Evolutionary conservation across 2,113 vertebrate species (phyloP).

Genomic region (Prunella himalayana): DNA sequence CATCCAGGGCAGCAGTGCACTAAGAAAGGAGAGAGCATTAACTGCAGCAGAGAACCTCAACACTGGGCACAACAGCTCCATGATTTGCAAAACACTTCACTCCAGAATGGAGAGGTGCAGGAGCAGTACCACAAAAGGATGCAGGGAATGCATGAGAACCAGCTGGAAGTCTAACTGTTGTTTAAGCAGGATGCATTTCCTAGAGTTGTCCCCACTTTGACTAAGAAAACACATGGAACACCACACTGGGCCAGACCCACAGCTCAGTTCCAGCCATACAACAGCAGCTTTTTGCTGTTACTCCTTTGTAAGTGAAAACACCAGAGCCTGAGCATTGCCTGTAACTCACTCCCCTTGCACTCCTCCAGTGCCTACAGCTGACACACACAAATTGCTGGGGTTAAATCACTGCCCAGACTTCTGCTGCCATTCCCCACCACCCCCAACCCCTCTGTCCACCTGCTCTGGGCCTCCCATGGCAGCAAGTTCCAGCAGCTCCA

Average conservation of each 20-base stretch:
- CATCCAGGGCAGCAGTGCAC: not conserved
- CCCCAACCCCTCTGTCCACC: rapidly evolving
- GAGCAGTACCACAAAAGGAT: not conserved
- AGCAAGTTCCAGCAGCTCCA: not conserved
- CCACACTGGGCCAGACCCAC: rapidly evolving
- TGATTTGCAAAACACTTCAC: not conserved
- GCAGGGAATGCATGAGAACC: not conserved
- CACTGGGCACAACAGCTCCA: not conserved
- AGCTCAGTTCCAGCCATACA: not conserved
- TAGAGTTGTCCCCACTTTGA: not conserved
- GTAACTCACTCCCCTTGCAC: not conserved
- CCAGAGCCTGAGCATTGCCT: not conserved
- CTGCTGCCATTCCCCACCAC: not conserved
- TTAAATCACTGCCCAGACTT: not conserved
- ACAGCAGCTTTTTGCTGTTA: not conserved
- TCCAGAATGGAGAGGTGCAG: not conserved
- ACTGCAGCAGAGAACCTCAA: not conserved
- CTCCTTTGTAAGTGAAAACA: not conserved
- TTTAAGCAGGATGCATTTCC: not conserved
- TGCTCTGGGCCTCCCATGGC: not conserved
- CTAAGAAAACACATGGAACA: not conserved
- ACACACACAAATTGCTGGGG: rapidly evolving
- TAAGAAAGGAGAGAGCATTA: not conserved
- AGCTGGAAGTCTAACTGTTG: not conserved
- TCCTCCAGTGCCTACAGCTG: not conserved